Conservation (phyloP, 2,113 vertebrate genomes). For the Chrysochloris asiatica region DNA sequence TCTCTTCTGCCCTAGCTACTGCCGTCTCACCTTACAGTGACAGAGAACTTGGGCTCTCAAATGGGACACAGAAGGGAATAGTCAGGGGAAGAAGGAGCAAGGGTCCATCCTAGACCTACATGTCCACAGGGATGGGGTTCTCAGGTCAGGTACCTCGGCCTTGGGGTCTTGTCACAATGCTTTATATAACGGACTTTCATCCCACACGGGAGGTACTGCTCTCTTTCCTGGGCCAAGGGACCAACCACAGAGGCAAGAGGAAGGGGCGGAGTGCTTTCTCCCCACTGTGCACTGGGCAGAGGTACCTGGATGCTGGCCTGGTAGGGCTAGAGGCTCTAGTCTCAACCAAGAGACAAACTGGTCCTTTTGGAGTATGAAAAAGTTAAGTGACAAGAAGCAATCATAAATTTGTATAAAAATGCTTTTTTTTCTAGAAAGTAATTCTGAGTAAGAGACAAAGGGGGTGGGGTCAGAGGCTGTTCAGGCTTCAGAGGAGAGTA, state of each 20-base stretch:
- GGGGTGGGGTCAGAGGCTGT: neutral
- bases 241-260: neutral
- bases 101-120: neutral
- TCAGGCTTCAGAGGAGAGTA: too few species aligned
- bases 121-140: neutral
- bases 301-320: neutral
- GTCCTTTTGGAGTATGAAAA: neutral
- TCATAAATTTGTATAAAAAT: neutral
- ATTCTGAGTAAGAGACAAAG: neutral
- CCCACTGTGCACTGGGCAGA: neutral
- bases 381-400: neutral
- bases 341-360: neutral
- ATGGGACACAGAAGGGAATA: too few species aligned
- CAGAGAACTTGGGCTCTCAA: neutral
- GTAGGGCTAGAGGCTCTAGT: neutral
- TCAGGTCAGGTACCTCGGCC: neutral
- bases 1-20: neutral
- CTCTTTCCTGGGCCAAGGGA: too few species aligned
- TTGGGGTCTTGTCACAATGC: neutral
- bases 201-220: too few species aligned
- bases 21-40: neutral
- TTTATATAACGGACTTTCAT: neutral
- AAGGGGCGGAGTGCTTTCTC: too few species aligned
- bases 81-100: neutral
- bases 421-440: neutral